Evolutionary conservation across 1,140 invertebrate genomes (phyloP).

Genomic region (Pseudobourletiella spinata): DNA sequence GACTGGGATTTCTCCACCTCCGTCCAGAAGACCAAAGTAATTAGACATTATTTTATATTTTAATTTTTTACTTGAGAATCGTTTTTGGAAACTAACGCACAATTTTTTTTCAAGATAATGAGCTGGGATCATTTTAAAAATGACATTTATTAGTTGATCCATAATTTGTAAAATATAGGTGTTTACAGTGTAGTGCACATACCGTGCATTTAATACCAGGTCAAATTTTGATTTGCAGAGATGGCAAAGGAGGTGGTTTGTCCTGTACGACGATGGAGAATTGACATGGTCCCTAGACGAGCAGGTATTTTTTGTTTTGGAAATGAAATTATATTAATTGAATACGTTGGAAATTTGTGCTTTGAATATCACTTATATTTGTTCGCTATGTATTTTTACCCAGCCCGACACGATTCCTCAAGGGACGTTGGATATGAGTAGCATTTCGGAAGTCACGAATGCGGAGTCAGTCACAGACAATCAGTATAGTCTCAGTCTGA

Average conservation of each 20-base stretch:
- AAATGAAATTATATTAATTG: no score
- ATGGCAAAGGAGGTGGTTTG: constrained; percentile 33
- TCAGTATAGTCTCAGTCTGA: constrained; percentile 21
- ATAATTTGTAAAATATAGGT: no score
- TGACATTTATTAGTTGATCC: no score
- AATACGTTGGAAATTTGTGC: no score
- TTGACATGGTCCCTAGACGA: constrained; percentile 30
- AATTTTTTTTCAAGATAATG: no score
- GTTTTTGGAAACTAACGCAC: not conserved
- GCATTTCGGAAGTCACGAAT: constrained; percentile 25
- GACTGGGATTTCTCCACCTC: constrained; percentile 32
- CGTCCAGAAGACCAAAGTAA: constrained; percentile 28
- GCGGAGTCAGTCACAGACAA: constrained; percentile 30
- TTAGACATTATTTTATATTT: not conserved
- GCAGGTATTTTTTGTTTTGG: constrained; percentile 11
- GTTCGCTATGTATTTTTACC: no score
- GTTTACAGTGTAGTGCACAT: no score
- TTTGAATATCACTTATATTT: no score
- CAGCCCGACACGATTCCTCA: constrained; percentile 28
- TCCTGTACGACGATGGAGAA: constrained; percentile 27
- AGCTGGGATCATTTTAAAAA: no score
- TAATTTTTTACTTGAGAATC: not conserved
- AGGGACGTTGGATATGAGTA: constrained; percentile 25
- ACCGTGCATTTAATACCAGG: no score
- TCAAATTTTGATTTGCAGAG: constrained; percentile 11